Base-by-base conservation (phyloP, 1,140 invertebrate species). In the Bombus waltoni region DNA sequence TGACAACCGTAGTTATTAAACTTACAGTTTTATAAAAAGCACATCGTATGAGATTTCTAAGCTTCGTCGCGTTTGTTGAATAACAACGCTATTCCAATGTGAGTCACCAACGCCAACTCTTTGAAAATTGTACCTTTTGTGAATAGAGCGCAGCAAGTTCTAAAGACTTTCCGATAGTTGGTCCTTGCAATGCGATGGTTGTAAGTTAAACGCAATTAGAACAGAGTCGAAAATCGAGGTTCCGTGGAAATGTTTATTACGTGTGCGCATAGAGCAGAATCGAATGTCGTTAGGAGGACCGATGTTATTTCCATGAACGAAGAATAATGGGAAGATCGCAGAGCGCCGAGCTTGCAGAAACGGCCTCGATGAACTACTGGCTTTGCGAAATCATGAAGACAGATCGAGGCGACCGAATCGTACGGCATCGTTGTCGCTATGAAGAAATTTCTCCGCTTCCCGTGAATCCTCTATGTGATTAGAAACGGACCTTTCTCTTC, bases 381-480 rank as follows among this genome's bases (percentile, higher is more conserved):
- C 47, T 75, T 32, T 65, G 78, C 35, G 72, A 81, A 89, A 88
- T 83, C 75, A 89, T 80, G 88, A 88, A 88, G 87, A 89, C 74
- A 75, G 74, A 86, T 89, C 76, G 72, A 18, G 28, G 28, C 57
- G 44, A 38, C 57, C 44, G 68, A 75, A 15, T 86, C 74, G 28
- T 76, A 62, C 38, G 74, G 77, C 86, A 79, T 81, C 71, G 40
- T 87, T 66, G 73, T 22, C 80, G 71, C n/a, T 18, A 22, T 44
- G 44, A 83, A 77, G 81, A 68, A 68, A 83, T 83, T 68, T 77
- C 8, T 15, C 44, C 28, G 42, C 68, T 53, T 77, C 53, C 35
- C 9, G 40, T 22, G 32, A 66, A 65, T 53, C 15, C 44, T 28
- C 40, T 25, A 15, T 38, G 11, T 59, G 57, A 66, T 44, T 73